Percentiles rank a stretch among this genome's conserved stretches.
Conservation (phyloP, 1,140 invertebrate species). For the Ceratina japonica region DNA sequence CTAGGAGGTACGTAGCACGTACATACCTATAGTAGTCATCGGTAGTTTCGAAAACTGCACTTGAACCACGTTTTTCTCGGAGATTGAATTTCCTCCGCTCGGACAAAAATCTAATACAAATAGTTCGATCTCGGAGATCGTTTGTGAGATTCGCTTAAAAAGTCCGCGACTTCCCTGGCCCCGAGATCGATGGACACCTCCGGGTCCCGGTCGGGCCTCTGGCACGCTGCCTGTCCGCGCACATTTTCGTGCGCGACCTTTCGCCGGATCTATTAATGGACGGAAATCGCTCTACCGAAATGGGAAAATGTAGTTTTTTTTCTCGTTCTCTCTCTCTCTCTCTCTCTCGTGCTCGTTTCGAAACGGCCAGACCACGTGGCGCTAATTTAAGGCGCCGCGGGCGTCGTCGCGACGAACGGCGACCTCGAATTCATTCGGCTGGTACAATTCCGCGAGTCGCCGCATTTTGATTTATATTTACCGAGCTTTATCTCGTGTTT, state of each 20-base stretch:
- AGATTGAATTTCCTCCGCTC: too few species aligned
- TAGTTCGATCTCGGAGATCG: too few species aligned
- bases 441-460: background rate
- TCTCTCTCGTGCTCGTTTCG: conserved; percentile 7
- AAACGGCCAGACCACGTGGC: background rate
- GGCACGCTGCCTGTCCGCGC: conserved; percentile 22
- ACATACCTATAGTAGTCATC: conserved; percentile 39
- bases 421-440: background rate
- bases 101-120: too few species aligned
- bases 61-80: conserved; percentile 7
- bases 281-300: conserved; percentile 37
- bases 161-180: too few species aligned
- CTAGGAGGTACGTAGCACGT: background rate
- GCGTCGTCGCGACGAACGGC: background rate
- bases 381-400: background rate
- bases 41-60: conserved; percentile 43
- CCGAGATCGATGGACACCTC: background rate
- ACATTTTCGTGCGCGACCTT: conserved; percentile 41
- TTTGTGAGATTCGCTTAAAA: too few species aligned
- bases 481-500: too few species aligned
- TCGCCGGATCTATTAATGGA: conserved; percentile 42
- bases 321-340: too few species aligned
- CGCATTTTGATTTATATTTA: too few species aligned
- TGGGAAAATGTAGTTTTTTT: conserved; percentile 30
- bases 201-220: background rate